Base-by-base conservation (phyloP, 2,113 vertebrate species). In the Chinchilla lanigera region DNA sequence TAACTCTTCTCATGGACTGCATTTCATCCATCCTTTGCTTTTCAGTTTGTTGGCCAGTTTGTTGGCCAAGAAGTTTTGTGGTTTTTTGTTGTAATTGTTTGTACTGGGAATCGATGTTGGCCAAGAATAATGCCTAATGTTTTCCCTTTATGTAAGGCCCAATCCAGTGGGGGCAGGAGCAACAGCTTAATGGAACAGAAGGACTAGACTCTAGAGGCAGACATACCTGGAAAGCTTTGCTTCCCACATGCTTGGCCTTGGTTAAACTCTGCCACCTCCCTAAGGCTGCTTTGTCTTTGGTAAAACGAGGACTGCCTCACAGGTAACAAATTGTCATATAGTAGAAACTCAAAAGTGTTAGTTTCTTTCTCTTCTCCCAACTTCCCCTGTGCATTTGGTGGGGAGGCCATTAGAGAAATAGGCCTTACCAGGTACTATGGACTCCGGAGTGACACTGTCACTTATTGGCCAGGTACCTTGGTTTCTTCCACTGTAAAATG, bases 401-500 rank as follows among this genome's bases (percentile, higher is more conserved):
- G 24, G 47, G 33, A 35, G 41, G 16, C 38, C 60, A 13, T 13
- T 35, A 91, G 17, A 87, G 33, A 80, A 96, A 69, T 35, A n/a
- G 28, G 19, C 16, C 56, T 12, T n/a, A 77, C 61, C 26, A 93
- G 47, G 50, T 63, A 86, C 28, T 41, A 56, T 86, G 63, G 35
- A 33, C 52, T 52, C 63, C 86, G 47, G 41, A 91, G 28, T 80
- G 41, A 16, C 1, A 1, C 24, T 86, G 26, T 90, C 30, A 47
- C 20, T 85, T 92, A 73, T 8, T 85, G 67, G 47, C 56, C 35
- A 0, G 56, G 87, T 35, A 33, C 73, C 6, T 61, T 86, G 58
- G 41, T 95, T 96, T 97, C 41, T 35, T 78, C 47, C 89, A 12
- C 12, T 89, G 54, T 84, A 90, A 92, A 96, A 88, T 75, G 84